Conservation (phyloP, 1,140 invertebrate genomes). For the Apis cerana region DNA sequence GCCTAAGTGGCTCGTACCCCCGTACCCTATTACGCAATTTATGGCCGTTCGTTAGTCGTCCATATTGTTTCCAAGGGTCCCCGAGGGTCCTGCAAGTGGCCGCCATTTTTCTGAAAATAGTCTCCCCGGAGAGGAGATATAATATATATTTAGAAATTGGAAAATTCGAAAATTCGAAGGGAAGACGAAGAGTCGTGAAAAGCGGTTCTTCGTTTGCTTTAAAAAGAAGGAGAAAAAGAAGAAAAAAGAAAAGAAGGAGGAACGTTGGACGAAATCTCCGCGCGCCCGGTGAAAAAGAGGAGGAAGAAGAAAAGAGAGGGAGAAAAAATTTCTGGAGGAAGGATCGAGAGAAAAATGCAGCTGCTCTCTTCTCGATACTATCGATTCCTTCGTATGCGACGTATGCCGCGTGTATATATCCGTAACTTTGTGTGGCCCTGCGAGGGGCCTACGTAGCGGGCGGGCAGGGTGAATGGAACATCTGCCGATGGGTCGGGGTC, state of each 20-base stretch:
- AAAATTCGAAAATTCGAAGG: too few species aligned
- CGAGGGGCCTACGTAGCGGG: slow-evolving; percentile 67
- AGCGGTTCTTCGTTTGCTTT: neutral
- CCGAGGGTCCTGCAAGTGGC: neutral
- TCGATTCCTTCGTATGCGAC: slow-evolving; percentile 58
- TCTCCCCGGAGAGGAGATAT: neutral
- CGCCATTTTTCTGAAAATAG: neutral
- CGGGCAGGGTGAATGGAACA: slow-evolving; percentile 77
- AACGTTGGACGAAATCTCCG: neutral
- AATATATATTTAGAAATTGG: too few species aligned
- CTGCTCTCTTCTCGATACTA: slow-evolving; percentile 58
- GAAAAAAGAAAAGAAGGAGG: neutral
- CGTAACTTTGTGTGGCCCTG: slow-evolving; percentile 74
- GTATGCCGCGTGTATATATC: slow-evolving; percentile 37
- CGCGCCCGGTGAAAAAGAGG: too few species aligned
- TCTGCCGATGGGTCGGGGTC: slow-evolving; percentile 76
- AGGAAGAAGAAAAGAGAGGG: neutral
- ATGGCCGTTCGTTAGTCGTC: slow-evolving; percentile 69
- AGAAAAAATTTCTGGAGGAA: slow-evolving; percentile 28
- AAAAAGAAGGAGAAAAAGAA: neutral
- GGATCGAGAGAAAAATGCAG: slow-evolving; percentile 60
- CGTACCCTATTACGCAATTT: slow-evolving; percentile 69
- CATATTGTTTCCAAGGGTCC: slow-evolving; percentile 38
- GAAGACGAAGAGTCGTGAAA: too few species aligned
- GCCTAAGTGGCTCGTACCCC: slow-evolving; percentile 62